A percentile compares a stretch with the other conserved stretches of the same genome.
phyloP scores from a whole-genome alignment of 2,888 invertebrate genomes.

The Dascillus cervinus region DNA sequence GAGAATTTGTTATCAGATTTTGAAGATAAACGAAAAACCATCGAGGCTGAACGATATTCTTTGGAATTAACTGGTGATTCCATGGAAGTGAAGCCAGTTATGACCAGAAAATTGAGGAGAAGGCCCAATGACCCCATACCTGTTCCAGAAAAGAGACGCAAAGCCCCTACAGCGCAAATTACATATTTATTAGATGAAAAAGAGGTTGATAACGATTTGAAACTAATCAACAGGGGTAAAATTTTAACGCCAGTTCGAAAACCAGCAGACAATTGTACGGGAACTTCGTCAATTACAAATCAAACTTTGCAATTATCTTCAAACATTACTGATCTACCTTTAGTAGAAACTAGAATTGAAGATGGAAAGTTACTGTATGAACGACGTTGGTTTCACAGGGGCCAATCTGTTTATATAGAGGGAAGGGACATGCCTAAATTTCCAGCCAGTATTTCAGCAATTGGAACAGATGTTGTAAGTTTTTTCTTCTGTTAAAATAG shows the following conservation, averaged over 20 bases:
- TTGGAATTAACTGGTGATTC: conserved; percentile 88
- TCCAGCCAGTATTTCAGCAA: conserved; percentile 83
- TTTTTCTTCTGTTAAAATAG: too few relatives aligned
- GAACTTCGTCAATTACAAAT: conserved; percentile 43
- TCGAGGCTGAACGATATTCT: conserved; percentile 78
- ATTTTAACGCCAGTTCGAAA: conserved; percentile 47
- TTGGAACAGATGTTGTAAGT: conserved; percentile 81
- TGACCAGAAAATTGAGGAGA: conserved; percentile 85
- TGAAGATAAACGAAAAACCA: conserved; percentile 84
- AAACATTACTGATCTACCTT: conserved; percentile 35
- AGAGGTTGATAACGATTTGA: conserved; percentile 80
- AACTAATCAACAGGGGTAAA: conserved; percentile 62
- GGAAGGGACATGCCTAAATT: conserved; percentile 79
- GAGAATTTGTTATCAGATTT: conserved; percentile 86
- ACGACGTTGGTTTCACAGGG: conserved; percentile 90
- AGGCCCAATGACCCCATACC: conserved; percentile 93
- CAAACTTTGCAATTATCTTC: conserved; percentile 19
- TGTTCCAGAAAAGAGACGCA: conserved; percentile 78
- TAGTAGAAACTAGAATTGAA: conserved; percentile 81
- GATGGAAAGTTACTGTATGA: conserved; percentile 92
- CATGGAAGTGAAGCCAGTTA: conserved; percentile 89
- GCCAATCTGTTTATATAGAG: conserved; percentile 85
- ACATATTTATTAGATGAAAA: conserved; percentile 82
- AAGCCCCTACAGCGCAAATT: conserved; percentile 77
- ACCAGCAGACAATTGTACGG: conserved; percentile 38